phyloP scores from a whole-genome alignment of 2,888 invertebrate species.

The Arrhopalites spinosus region DNA sequence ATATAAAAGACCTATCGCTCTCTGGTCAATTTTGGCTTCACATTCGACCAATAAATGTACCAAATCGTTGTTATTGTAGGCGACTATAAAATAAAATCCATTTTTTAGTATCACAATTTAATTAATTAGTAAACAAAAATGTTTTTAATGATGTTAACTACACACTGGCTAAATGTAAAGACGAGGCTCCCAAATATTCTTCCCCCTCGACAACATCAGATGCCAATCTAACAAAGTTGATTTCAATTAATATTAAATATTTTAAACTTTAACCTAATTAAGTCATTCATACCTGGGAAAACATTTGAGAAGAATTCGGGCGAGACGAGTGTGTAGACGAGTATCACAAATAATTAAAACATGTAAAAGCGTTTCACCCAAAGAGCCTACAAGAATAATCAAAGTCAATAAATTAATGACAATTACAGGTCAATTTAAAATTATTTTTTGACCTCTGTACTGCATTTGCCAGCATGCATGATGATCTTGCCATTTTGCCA shows the following conservation, averaged over 20 bases:
- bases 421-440: neutral
- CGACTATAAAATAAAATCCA: too few species aligned
- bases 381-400: constrained; percentile 52
- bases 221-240: too few species aligned
- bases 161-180: constrained; percentile 82
- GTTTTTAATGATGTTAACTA: too few species aligned
- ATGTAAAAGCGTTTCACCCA: constrained; percentile 93
- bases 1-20: constrained; percentile 81
- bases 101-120: too few species aligned
- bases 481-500: constrained; percentile 87
- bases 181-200: constrained; percentile 94
- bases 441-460: constrained; percentile 70
- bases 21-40: constrained; percentile 88
- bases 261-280: too few species aligned
- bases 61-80: constrained; percentile 93
- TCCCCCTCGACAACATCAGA: constrained; percentile 96
- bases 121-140: too few species aligned
- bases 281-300: too few species aligned
- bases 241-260: too few species aligned
- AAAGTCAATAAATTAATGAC: neutral
- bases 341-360: constrained; percentile 94
- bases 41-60: constrained; percentile 91
- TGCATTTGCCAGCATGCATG: constrained; percentile 98
- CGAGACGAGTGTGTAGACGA: constrained; percentile 77
- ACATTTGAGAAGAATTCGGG: constrained; percentile 84